Evolutionary conservation across 2,113 vertebrate genomes (phyloP).

Genomic region (Stigmatopora nigra): DNA sequence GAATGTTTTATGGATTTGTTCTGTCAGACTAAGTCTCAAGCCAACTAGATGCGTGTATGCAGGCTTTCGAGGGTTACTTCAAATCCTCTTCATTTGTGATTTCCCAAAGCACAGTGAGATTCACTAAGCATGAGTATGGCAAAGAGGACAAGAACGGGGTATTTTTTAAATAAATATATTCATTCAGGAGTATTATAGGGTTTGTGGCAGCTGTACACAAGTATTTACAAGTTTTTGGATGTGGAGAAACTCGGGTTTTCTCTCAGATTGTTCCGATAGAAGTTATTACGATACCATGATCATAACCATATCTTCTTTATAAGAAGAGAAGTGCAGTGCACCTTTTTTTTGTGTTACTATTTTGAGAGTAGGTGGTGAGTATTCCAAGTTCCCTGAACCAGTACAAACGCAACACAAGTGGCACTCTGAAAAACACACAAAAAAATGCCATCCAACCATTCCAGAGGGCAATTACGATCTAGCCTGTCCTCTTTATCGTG

Average conservation of each 20-base stretch:
- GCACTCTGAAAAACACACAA: constrained; percentile 31
- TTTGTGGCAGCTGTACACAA: constrained; percentile 51
- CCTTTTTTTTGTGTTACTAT: constrained; percentile 59
- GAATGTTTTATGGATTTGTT: constrained; percentile 61
- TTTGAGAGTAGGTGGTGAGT: constrained; percentile 59
- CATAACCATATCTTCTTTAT: constrained; percentile 75
- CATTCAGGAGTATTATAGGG: constrained; percentile 35
- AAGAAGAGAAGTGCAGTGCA: constrained; percentile 72
- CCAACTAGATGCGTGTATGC: constrained; percentile 53
- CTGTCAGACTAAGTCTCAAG: constrained; percentile 49
- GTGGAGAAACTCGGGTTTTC: constrained; percentile 33
- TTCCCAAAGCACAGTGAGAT: constrained; percentile 60
- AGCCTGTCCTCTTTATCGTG: constrained; percentile 41
- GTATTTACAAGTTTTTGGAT: constrained; percentile 33
- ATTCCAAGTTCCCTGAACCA: constrained; percentile 41
- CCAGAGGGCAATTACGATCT: constrained; percentile 30
- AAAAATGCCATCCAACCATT: constrained; percentile 37
- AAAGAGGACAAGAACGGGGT: constrained; percentile 19
- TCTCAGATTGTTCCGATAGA: constrained; percentile 48
- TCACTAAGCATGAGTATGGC: constrained; percentile 21
- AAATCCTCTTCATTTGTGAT: constrained; percentile 54
- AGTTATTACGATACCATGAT: constrained; percentile 53
- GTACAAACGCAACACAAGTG: constrained; percentile 44
- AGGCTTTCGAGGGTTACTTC: constrained; percentile 58
- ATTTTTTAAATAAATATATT: constrained; percentile 29